Conservation (phyloP, 2,113 vertebrate species). For the Morone saxatilis region DNA sequence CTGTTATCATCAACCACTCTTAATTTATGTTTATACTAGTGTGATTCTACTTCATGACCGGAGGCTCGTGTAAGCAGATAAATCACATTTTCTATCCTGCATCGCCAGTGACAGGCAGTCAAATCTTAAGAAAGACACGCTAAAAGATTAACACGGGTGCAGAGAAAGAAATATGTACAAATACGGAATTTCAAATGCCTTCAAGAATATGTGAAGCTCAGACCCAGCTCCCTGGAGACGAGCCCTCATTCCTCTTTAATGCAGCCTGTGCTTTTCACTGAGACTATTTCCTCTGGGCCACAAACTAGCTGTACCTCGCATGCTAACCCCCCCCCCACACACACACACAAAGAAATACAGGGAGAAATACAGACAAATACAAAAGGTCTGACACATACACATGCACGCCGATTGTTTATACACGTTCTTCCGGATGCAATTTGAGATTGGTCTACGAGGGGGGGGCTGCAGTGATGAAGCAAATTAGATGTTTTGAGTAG, state of each 20-base stretch:
- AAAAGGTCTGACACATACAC: slow-evolving; percentile 14
- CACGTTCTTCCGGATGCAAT: slow-evolving; percentile 31
- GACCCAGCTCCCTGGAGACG: slow-evolving; percentile 17
- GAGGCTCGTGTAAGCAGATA: slow-evolving; percentile 11
- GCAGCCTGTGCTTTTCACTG: slow-evolving; percentile 22
- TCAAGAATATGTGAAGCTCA: not conserved
- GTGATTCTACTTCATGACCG: not conserved
- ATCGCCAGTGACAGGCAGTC: slow-evolving; percentile 13
- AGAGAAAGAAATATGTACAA: not conserved
- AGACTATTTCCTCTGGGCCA: slow-evolving; percentile 36
- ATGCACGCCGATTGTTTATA: slow-evolving; percentile 20
- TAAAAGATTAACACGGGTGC: slow-evolving; percentile 27
- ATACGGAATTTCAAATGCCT: slow-evolving; percentile 28
- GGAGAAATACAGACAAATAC: slow-evolving; percentile 16
- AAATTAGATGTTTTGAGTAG: slow-evolving; percentile 50
- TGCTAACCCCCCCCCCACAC: slow-evolving; percentile 7
- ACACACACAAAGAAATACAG: slow-evolving; percentile 6
- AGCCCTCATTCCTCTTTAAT: slow-evolving; percentile 47
- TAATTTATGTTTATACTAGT: not conserved
- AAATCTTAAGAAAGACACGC: not conserved
- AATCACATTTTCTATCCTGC: slow-evolving; percentile 33
- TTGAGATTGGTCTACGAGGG: slow-evolving; percentile 10
- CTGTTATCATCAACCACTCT: too few relatives aligned
- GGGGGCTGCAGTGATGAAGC: slow-evolving; percentile 23
- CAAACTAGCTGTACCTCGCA: slow-evolving; percentile 10